Conservation (phyloP, 1,140 invertebrate genomes). For the Drosophila prosaltans region DNA sequence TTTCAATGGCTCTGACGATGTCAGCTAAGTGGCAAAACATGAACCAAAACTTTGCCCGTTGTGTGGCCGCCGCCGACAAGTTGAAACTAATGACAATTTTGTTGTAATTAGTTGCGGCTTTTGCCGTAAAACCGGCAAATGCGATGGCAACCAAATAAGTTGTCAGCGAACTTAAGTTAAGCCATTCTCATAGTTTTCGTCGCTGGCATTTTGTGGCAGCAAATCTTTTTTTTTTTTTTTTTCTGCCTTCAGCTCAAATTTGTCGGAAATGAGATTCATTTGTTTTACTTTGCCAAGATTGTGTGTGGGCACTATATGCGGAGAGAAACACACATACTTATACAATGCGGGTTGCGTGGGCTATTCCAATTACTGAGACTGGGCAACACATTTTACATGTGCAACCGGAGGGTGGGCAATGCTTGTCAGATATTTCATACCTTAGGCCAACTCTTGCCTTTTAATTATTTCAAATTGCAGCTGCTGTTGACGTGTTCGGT, state of each 20-base stretch:
- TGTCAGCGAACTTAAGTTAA: slow-evolving; percentile 77
- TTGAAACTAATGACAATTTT: slow-evolving; percentile 81
- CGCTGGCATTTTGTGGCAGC: slow-evolving; percentile 48
- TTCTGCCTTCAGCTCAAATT: slow-evolving; percentile 65
- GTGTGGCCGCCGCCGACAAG: slow-evolving; percentile 77
- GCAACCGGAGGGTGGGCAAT: slow-evolving; percentile 21
- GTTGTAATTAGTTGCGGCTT: slow-evolving; percentile 79
- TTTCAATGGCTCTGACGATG: slow-evolving; percentile 17
- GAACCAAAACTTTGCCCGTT: slow-evolving; percentile 76
- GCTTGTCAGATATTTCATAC: slow-evolving; percentile 56
- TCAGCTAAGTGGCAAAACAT: slow-evolving; percentile 75
- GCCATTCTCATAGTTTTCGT: slow-evolving; percentile 76
- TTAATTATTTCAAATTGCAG: slow-evolving; percentile 77
- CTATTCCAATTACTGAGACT: slow-evolving; percentile 35
- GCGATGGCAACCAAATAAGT: slow-evolving; percentile 71
- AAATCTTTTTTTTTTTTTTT: slow-evolving; percentile 49
- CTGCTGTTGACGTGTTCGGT: slow-evolving; percentile 64
- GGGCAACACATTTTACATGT: slow-evolving; percentile 41
- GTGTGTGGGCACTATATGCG: slow-evolving; percentile 13
- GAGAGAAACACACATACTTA: no score
- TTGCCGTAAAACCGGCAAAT: slow-evolving; percentile 57
- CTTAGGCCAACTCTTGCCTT: slow-evolving; percentile 40
- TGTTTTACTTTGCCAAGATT: slow-evolving; percentile 60
- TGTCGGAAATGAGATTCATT: slow-evolving; percentile 79
- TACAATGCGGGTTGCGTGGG: slow-evolving; percentile 17